phyloP scores from a whole-genome alignment of 2,797 vertebrate genomes.

The Platalea minor region DNA sequence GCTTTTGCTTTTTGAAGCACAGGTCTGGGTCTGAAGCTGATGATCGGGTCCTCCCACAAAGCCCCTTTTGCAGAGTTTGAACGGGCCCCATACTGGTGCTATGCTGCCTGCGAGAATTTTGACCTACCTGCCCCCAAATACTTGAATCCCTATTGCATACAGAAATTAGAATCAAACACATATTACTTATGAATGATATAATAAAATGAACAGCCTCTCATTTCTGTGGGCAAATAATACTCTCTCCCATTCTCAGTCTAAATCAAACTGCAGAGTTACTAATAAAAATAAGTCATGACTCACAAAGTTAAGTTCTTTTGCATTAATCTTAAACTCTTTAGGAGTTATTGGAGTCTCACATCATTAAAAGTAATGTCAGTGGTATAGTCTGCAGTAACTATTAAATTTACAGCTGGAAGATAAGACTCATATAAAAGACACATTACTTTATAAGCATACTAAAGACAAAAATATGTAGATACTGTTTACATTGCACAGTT shows the following conservation, averaged over 20 bases:
- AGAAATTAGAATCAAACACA: background rate
- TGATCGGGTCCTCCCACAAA: background rate
- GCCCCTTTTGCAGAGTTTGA: background rate
- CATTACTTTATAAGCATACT: background rate
- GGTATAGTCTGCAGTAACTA: background rate
- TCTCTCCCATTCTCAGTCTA: background rate
- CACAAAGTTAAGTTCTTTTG: slow-evolving; percentile 53
- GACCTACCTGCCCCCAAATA: background rate
- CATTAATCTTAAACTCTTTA: slow-evolving; percentile 58
- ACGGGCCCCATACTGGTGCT: background rate
- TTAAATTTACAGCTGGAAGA: slow-evolving; percentile 47
- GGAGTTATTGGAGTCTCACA: slow-evolving; percentile 46
- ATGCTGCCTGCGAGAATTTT: background rate
- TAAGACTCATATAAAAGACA: slow-evolving; percentile 28
- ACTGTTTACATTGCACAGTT: background rate
- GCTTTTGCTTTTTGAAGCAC: background rate
- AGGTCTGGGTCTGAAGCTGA: background rate
- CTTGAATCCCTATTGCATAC: background rate
- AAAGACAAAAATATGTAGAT: background rate
- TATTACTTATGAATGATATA: slow-evolving; percentile 11
- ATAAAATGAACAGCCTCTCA: slow-evolving; percentile 15
- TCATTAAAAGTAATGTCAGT: slow-evolving; percentile 43
- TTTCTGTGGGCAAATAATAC: slow-evolving; percentile 24
- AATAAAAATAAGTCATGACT: slow-evolving; percentile 60
- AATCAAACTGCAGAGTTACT: slow-evolving; percentile 26